A percentile compares a stretch with the other conserved stretches of the same genome.
These are phyloP conservation scores for Eolophus roseicapilla DNA, from an alignment of 2,113 vertebrate species.

Conservation along the genomic window DNA sequence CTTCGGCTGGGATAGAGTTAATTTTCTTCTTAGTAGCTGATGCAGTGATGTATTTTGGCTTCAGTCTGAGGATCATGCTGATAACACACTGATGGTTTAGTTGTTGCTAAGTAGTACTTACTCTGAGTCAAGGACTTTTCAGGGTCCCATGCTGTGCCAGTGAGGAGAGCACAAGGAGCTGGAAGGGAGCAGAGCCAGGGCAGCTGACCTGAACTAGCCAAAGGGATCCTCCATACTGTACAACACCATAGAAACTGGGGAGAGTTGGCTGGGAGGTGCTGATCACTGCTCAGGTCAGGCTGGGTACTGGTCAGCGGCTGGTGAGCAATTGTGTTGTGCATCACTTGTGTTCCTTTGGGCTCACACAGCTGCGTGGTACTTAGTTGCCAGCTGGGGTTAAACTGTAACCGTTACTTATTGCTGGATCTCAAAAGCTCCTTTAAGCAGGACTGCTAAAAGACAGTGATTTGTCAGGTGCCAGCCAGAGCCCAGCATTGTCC, in stretches of 20 bases:
- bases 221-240: background rate
- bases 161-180: background rate
- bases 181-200: background rate
- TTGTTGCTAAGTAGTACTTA: background rate
- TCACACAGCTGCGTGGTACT: background rate
- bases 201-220: background rate
- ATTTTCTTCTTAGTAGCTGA: background rate
- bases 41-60: background rate
- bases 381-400: background rate
- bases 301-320: background rate
- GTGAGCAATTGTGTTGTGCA: background rate
- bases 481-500: background rate
- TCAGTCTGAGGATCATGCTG: background rate
- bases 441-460: background rate
- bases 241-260: background rate
- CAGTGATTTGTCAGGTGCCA: background rate
- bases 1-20: background rate
- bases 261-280: background rate
- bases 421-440: constrained; percentile 6
- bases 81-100: background rate
- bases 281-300: background rate
- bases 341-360: background rate
- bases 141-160: background rate
- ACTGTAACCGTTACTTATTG: background rate
- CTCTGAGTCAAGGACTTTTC: background rate